Evolutionary conservation across 2,113 vertebrate genomes (phyloP), one percentile per base, ranked within the genome.

Genomic region (Dicentrarchus labrax): DNA sequence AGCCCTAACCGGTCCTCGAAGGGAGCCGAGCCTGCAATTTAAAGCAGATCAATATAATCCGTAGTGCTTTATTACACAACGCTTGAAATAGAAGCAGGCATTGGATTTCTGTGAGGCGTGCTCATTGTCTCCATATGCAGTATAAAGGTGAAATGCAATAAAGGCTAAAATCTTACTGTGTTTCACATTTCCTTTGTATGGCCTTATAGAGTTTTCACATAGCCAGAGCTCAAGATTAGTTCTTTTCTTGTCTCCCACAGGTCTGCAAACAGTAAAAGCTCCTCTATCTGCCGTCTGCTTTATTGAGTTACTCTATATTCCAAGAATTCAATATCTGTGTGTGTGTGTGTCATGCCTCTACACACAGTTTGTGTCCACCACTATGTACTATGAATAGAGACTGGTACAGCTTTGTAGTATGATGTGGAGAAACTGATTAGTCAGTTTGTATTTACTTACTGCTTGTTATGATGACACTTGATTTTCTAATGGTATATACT

Each of bases 31-130:
- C 30, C 21, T 51, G n/a, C 78, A 67, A 78, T 86, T 91, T 83
- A 64, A 75, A 73, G 36, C 36, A 17, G 72, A 89, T 91, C 86
- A 64, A 84, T 88, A 76, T 78, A 79, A 82, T 81, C 83, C 86
- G 43, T 71, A 8, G 22, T 24, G 65, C 69, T 85, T 86, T 72
- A 79, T 86, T 68, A 69, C 57, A 10, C 19, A 6, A 61, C 2
- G 65, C 76, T 75, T 16, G 45, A 78, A 83, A 87, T 70, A 85
- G 87, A 88, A 88, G 50, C 75, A 74, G 65, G 24, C 76, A 36
- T 65, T 57, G 39, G 72, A 65, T 85, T 82, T 66, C 48, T 62
- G 59, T 5, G 61, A 62, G 36, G 36, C 11, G 19, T 57, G 38
- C 74, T 67, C 73, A 61, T 50, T 74, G 30, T 75, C 11, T 43